Conservation (phyloP, 2,797 vertebrate genomes). For the Amphiprion clarkii region DNA sequence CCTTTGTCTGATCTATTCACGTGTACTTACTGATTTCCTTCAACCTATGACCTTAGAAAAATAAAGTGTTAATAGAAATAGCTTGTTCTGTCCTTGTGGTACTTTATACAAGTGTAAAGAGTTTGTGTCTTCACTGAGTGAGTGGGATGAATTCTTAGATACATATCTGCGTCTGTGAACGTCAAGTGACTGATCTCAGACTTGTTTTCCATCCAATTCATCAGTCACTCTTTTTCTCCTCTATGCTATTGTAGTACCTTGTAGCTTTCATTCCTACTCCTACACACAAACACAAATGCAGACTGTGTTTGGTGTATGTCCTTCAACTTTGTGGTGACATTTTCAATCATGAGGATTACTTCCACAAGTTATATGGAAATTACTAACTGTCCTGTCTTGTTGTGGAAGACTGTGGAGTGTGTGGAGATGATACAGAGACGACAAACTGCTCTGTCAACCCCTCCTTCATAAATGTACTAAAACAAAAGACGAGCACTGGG, state of each 20-base stretch:
- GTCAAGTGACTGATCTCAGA: not conserved
- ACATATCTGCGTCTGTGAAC: not conserved
- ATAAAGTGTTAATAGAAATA: not conserved
- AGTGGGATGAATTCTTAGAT: not conserved
- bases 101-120: not conserved
- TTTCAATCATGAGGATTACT: not conserved
- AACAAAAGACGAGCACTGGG: not conserved
- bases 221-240: not conserved
- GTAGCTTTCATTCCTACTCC: not conserved
- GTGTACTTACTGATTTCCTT: not conserved
- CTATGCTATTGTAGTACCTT: not conserved
- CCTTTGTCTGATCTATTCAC: not conserved
- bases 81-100: not conserved
- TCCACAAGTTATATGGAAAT: not conserved
- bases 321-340: not conserved
- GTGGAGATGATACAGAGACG: not conserved
- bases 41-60: not conserved
- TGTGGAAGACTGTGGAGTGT: not conserved
- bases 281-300: not conserved
- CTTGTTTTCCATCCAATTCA: not conserved
- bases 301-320: not conserved
- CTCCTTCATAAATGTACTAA: not conserved
- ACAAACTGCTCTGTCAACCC: too few relatives aligned
- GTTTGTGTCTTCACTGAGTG: not conserved
- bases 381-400: not conserved